phyloP scores from a whole-genome alignment of 1,140 invertebrate species.

The Andricus grossulariae region DNA sequence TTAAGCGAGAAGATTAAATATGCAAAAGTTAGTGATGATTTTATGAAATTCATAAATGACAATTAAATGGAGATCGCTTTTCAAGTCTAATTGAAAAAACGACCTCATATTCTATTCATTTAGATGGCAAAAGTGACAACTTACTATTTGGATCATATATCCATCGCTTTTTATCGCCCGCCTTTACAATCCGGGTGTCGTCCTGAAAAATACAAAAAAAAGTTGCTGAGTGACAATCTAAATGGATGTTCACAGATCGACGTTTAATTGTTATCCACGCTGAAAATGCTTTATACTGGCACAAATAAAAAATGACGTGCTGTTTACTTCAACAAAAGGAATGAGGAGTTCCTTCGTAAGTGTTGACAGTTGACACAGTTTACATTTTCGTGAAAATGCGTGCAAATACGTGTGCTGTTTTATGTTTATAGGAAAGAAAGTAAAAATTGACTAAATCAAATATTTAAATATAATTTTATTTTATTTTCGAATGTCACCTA shows the following conservation, averaged over 20 bases:
- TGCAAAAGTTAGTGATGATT: no score
- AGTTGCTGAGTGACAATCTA: slow-evolving; percentile 4
- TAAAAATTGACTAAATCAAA: no score
- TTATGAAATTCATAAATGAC: no score
- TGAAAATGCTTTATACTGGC: neutral
- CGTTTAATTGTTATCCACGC: slow-evolving; percentile 13
- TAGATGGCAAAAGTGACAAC: slow-evolving; percentile 61
- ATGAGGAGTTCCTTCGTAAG: neutral
- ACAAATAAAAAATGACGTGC: neutral
- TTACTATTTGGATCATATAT: slow-evolving; percentile 86
- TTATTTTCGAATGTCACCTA: no score
- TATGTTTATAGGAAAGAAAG: no score
- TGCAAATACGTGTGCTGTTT: neutral
- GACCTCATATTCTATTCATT: neutral
- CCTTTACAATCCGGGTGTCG: slow-evolving; percentile 74
- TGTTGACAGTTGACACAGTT: neutral
- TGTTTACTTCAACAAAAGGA: neutral
- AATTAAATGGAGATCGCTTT: no score
- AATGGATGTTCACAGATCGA: neutral
- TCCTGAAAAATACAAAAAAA: slow-evolving; percentile 71
- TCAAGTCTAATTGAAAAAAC: neutral
- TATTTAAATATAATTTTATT: no score
- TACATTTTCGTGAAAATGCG: neutral
- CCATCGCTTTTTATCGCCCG: slow-evolving; percentile 82
- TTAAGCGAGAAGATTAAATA: no score